phyloP scores from a whole-genome alignment of 2,113 vertebrate species.

The Dipodomys merriami region DNA sequence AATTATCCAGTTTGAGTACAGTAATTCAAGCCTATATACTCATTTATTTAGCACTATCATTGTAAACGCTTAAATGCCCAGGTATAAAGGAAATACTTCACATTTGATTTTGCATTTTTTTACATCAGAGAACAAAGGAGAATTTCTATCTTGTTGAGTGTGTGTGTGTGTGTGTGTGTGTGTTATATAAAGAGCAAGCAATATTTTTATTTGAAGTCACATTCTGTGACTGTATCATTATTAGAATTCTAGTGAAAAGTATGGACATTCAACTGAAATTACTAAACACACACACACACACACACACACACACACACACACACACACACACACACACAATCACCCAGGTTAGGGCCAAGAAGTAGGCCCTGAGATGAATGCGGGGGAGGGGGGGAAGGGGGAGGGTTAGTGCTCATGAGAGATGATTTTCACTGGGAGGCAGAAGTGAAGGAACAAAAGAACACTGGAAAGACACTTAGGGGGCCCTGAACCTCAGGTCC shows the following conservation, averaged over 20 bases:
- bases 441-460: background rate
- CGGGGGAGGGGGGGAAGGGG: background rate
- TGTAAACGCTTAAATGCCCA: constrained; percentile 16
- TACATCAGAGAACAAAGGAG: no score
- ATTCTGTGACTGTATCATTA: constrained; percentile 48
- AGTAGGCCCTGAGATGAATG: background rate
- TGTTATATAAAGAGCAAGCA: no score
- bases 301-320: no score
- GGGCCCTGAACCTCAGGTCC: background rate
- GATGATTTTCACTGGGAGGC: background rate
- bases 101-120: background rate
- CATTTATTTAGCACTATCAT: background rate
- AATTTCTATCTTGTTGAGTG: no score
- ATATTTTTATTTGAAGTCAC: no score
- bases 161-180: no score
- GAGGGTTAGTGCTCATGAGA: background rate
- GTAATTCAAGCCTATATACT: background rate
- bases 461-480: accelerated
- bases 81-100: constrained; percentile 27
- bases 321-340: no score
- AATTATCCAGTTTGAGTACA: background rate
- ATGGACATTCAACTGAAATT: constrained; percentile 52
- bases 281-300: background rate
- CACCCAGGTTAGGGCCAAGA: background rate
- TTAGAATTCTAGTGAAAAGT: constrained; percentile 63